Evolutionary conservation across 2,888 invertebrate genomes (phyloP).

Genomic region (Microctonus aethiopoides): DNA sequence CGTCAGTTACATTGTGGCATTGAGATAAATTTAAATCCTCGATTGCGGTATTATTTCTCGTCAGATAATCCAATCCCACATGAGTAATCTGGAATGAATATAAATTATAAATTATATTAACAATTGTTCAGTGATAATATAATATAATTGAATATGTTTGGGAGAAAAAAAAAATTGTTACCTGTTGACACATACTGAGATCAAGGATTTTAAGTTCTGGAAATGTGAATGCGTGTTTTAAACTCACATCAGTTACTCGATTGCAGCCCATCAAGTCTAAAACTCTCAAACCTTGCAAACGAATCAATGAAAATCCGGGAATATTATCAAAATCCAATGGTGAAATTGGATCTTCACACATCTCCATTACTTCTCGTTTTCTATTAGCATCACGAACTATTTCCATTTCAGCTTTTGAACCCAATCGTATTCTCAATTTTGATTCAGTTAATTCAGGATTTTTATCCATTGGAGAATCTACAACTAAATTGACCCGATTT

Average conservation of each 20-base stretch:
- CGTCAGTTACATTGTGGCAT: slow-evolving; percentile 78
- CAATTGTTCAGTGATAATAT: too few relatives aligned
- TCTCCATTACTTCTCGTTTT: slow-evolving; percentile 73
- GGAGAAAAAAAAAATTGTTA: slow-evolving; percentile 42
- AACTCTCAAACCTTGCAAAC: slow-evolving; percentile 68
- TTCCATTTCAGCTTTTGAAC: slow-evolving; percentile 77
- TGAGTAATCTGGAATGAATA: slow-evolving; percentile 70
- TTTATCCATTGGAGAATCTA: slow-evolving; percentile 22
- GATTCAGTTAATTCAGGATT: slow-evolving; percentile 40
- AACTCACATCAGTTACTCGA: slow-evolving; percentile 78
- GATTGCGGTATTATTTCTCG: slow-evolving; percentile 76
- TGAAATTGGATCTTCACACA: slow-evolving; percentile 70
- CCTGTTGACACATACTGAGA: slow-evolving; percentile 76
- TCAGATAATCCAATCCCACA: slow-evolving; percentile 74
- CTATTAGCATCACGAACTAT: slow-evolving; percentile 76
- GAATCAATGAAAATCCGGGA: slow-evolving; percentile 47
- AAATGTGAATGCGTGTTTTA: slow-evolving; percentile 77
- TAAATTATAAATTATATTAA: background rate
- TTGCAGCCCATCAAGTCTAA: slow-evolving; percentile 78
- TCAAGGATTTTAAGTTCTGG: slow-evolving; percentile 73
- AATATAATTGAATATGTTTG: too few relatives aligned
- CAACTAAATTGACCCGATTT: slow-evolving; percentile 57
- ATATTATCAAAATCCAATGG: slow-evolving; percentile 36
- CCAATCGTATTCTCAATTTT: slow-evolving; percentile 70
- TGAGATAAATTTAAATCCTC: slow-evolving; percentile 76